Percentiles rank a stretch among this genome's conserved stretches.
These are phyloP conservation scores for Cenopis cana DNA, from an alignment of 2,888 invertebrate genomes.

Conservation along the genomic window DNA sequence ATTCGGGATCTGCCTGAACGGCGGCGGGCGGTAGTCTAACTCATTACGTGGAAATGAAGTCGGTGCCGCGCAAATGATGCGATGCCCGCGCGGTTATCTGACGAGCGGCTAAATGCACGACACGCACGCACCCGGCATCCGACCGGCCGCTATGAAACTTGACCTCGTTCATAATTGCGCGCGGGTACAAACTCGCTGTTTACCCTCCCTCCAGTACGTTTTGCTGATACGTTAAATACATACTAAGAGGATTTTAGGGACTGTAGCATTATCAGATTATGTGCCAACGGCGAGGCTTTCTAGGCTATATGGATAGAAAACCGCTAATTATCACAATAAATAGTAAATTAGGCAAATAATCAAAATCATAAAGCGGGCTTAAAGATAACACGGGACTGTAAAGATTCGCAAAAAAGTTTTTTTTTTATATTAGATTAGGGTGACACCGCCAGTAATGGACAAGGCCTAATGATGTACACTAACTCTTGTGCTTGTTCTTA, in stretches of 20 bases:
- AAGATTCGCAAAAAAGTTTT: too few species aligned
- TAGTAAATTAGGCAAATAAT: too few species aligned
- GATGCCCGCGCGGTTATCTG: slow-evolving; percentile 54
- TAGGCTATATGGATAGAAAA: too few species aligned
- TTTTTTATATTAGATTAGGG: too few species aligned
- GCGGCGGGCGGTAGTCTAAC: slow-evolving; percentile 51
- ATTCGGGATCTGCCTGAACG: slow-evolving; percentile 57
- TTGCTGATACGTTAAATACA: slow-evolving; percentile 41
- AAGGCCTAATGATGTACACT: too few species aligned
- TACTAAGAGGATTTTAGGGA: slow-evolving; percentile 26
- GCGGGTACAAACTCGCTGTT: slow-evolving; percentile 45
- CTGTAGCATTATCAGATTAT: background rate
- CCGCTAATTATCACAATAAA: too few species aligned
- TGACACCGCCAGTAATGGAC: too few species aligned
- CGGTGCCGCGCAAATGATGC: slow-evolving; percentile 62
- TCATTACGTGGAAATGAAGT: slow-evolving; percentile 68
- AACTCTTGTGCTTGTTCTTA: too few species aligned
- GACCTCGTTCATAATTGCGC: slow-evolving; percentile 54
- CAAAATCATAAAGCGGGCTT: too few species aligned
- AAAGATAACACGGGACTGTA: too few species aligned
- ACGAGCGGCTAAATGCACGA: slow-evolving; percentile 51
- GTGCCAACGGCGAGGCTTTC: background rate
- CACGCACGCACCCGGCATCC: slow-evolving; percentile 50
- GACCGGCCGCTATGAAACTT: slow-evolving; percentile 51
- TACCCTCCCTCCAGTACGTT: slow-evolving; percentile 33